Evolutionary conservation across 2,797 vertebrate genomes (phyloP).

Genomic region (Triplophysa yarkandensis): DNA sequence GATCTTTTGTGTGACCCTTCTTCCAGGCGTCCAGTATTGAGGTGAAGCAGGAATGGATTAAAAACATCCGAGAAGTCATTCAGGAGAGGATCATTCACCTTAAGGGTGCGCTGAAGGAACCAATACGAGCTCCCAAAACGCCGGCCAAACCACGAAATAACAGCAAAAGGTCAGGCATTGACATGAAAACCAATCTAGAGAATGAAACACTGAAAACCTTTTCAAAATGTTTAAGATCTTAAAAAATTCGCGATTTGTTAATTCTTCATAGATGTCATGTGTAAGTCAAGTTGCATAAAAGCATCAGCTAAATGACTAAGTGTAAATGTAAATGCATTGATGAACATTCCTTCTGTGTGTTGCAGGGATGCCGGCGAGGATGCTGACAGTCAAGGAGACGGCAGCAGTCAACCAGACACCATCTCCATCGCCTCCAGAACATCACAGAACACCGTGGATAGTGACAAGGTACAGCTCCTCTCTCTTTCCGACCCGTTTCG

Average conservation of each 20-base stretch:
- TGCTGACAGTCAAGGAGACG: slow-evolving; percentile 94
- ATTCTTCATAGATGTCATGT: too few species aligned
- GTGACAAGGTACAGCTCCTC: slow-evolving; percentile 90
- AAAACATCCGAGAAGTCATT: slow-evolving; percentile 97
- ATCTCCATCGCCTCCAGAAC: slow-evolving; percentile 97
- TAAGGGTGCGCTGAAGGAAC: slow-evolving; percentile 97
- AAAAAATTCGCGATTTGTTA: too few species aligned
- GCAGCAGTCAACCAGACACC: slow-evolving; percentile 95
- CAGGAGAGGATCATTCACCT: slow-evolving; percentile 97
- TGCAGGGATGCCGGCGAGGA: slow-evolving; percentile 91
- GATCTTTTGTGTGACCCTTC: slow-evolving; percentile 11
- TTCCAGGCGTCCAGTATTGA: slow-evolving; percentile 90
- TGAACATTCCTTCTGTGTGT: slow-evolving; percentile 28
- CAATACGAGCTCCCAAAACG: slow-evolving; percentile 92
- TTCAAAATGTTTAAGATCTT: too few species aligned
- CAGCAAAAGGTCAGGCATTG: slow-evolving; percentile 83
- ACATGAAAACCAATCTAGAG: not conserved
- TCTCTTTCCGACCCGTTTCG: not conserved
- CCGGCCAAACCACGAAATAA: slow-evolving; percentile 92
- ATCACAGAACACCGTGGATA: slow-evolving; percentile 97
- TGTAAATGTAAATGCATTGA: not conserved
- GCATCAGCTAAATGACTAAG: too few species aligned
- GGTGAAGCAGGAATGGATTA: slow-evolving; percentile 98
- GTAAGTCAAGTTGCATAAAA: too few species aligned
- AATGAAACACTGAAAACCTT: not conserved